A percentile compares a stretch with the other conserved stretches of the same genome.
These are phyloP conservation scores for Monochamus alternatus DNA, from an alignment of 2,888 invertebrate genomes.

Conservation along the genomic window DNA sequence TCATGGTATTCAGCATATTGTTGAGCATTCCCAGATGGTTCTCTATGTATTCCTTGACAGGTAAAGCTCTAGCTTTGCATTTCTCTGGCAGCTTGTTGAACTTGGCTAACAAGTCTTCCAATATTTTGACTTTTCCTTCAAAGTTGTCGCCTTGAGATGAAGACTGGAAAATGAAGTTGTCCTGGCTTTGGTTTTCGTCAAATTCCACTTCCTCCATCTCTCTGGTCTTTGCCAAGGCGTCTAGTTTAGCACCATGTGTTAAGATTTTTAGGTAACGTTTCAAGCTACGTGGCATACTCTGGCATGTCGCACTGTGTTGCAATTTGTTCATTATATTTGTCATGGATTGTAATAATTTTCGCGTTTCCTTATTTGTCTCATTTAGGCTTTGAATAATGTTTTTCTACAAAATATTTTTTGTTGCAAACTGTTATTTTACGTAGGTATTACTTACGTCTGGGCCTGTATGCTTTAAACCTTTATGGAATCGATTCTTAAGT, in stretches of 20 bases:
- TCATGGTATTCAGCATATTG: constrained; percentile 40
- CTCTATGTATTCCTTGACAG: constrained; percentile 66
- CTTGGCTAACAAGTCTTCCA: constrained; percentile 62
- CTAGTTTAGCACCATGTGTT: constrained; percentile 52
- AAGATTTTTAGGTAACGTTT: constrained; percentile 49
- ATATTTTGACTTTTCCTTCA: constrained; percentile 52
- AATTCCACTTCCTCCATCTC: constrained; percentile 57
- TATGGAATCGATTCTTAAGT: constrained; percentile 40
- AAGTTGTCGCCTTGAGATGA: constrained; percentile 45
- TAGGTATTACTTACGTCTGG: constrained; percentile 28
- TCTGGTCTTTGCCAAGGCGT: constrained; percentile 49
- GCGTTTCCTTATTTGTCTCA: constrained; percentile 42
- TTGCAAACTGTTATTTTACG: background rate
- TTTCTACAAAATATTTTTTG: constrained; percentile 22
- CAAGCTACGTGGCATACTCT: constrained; percentile 49
- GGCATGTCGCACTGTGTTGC: constrained; percentile 55
- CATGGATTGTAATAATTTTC: constrained; percentile 51
- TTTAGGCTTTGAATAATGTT: constrained; percentile 29
- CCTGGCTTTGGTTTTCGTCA: constrained; percentile 52
- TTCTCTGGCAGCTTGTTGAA: constrained; percentile 63
- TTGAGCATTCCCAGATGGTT: constrained; percentile 63
- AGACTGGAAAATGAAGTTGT: constrained; percentile 57
- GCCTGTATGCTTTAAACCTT: constrained; percentile 39
- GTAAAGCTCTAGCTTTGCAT: constrained; percentile 64
- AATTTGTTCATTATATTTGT: constrained; percentile 51